Evolutionary conservation across 2,797 vertebrate genomes (phyloP), one percentile per base, ranked within the genome.

Genomic region (Chrysocyon brachyurus): DNA sequence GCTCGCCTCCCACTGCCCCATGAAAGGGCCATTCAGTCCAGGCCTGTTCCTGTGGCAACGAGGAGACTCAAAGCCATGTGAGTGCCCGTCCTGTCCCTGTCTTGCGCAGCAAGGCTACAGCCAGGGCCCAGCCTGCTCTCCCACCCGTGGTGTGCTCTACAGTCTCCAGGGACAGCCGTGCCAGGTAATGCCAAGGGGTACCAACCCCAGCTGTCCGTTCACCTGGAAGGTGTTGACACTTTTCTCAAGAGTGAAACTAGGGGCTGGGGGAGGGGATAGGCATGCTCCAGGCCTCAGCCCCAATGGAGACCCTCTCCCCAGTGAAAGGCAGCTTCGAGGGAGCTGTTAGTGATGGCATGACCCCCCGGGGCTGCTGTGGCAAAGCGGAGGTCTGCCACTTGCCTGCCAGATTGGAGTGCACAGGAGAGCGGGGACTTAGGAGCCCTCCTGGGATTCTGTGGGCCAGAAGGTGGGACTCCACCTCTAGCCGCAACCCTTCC

Each of bases 1-100:
- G 96, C 95, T 94, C 5, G 90, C 95, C 95, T 98, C 94, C 97
- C 96, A 85, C 95, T 97, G 97, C 96, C 98, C 98, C 98, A 97
- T 98, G 98, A 98, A 99, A 98, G 98, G 96, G 97, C 97, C 98
- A 97, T 90, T 97, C 98, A 98, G 98, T 98, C 94, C 96, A 90
- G 98, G 96, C 98, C 52, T 36, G 98, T 99, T 98, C 98, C 99
- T 98, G 1, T 97, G 98, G 99, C 98, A 98, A 99, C 98, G 7
- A 93, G 92, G 97, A 94, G 98, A 98, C 98, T 98, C 98, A 52
- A 0, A 86, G 96, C 98, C 98, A 97, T 96, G 97, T 59, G 97
- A 98, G 98, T 75, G 24, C 49, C 66, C 4, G n/a, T 79, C 78
- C 88, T 75, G 90, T 92, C 97, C 87, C 95, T 66, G 70, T 63